Evolutionary conservation across 1,140 invertebrate species (phyloP).

Genomic region (Ditylenchus dipsaci): DNA sequence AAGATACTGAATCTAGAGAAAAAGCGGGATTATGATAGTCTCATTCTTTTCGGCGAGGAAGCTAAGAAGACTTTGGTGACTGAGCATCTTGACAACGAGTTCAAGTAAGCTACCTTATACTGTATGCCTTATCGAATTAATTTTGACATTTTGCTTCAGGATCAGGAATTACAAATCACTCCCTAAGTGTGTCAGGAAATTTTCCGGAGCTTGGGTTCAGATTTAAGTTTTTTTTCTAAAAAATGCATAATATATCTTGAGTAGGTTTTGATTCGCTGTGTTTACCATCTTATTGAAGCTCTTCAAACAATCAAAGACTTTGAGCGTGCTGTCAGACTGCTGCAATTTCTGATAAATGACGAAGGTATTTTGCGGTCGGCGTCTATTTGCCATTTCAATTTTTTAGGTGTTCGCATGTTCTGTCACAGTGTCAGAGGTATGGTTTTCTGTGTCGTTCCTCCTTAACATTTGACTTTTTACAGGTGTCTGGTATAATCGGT

Average conservation of each 20-base stretch:
- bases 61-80: too few relatives aligned
- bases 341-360: neutral
- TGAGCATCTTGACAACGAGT: too few relatives aligned
- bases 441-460: neutral
- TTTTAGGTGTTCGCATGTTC: neutral
- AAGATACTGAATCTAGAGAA: too few relatives aligned
- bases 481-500: conserved; percentile 41
- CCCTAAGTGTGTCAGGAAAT: neutral
- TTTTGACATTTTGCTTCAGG: too few relatives aligned
- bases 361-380: neutral
- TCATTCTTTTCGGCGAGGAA: too few relatives aligned
- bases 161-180: too few relatives aligned
- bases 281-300: neutral
- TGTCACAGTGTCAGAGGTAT: neutral
- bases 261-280: neutral
- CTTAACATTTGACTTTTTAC: conserved; percentile 19
- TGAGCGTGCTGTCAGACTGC: neutral
- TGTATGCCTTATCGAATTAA: too few relatives aligned
- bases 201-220: neutral
- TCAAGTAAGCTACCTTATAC: too few relatives aligned
- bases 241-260: neutral
- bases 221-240: neutral
- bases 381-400: neutral
- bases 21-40: too few relatives aligned
- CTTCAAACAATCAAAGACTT: neutral